Conservation (phyloP, 2,797 vertebrate genomes). For the Phoebastria nigripes region DNA sequence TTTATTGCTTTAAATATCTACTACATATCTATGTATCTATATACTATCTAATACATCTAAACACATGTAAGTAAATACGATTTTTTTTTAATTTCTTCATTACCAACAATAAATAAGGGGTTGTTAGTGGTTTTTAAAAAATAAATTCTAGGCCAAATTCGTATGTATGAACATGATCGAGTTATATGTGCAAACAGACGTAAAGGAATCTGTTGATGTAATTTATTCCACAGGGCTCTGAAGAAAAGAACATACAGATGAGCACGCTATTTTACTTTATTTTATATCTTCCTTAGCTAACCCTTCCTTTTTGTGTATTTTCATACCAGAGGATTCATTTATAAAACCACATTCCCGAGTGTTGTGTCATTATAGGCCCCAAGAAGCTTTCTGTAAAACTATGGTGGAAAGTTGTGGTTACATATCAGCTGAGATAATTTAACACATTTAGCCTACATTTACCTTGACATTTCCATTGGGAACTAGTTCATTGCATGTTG, state of each 20-base stretch:
- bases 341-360: neutral
- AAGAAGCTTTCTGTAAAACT: neutral
- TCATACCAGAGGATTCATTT: neutral
- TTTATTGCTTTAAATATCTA: neutral
- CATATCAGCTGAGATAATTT: neutral
- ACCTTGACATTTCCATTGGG: neutral
- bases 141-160: neutral
- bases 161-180: neutral
- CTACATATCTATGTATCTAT: accelerated
- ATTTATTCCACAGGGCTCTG: neutral
- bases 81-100: neutral
- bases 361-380: neutral
- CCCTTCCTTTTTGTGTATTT: neutral
- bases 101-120: neutral
- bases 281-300: neutral
- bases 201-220: neutral
- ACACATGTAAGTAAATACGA: neutral
- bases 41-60: neutral
- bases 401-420: neutral
- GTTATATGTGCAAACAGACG: neutral
- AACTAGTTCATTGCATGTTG: neutral
- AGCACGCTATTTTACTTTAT: neutral
- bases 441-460: neutral
- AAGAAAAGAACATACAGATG: neutral
- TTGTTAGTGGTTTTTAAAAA: neutral